These are phyloP conservation scores for Philopotamus ludificatus DNA, from an alignment of 1,140 invertebrate species.

Conservation along the genomic window DNA sequence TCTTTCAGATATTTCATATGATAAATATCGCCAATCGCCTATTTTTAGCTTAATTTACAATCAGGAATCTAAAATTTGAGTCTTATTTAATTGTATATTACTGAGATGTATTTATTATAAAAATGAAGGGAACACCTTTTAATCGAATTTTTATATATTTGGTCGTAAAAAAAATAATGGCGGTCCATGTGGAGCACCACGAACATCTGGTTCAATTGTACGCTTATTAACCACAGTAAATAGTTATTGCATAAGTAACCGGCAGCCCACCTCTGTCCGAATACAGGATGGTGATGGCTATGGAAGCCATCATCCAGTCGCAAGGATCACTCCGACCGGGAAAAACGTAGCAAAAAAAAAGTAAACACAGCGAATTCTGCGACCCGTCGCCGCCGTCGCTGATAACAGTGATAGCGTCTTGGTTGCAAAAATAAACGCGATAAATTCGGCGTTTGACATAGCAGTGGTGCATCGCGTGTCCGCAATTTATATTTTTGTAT, in stretches of 20 bases:
- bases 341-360: conserved; percentile 5
- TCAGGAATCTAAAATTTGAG: too few relatives aligned
- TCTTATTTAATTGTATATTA: too few relatives aligned
- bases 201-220: background rate
- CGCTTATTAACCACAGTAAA: conserved; percentile 16
- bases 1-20: too few relatives aligned
- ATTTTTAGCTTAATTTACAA: too few relatives aligned
- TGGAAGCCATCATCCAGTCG: conserved; percentile 33
- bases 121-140: too few relatives aligned
- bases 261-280: conserved; percentile 16
- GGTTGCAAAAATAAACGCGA: background rate
- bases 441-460: background rate
- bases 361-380: too few relatives aligned
- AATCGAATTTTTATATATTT: too few relatives aligned
- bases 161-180: conserved; percentile 12
- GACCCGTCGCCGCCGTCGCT: too few relatives aligned
- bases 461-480: background rate
- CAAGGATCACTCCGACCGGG: background rate
- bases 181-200: conserved; percentile 2
- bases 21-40: background rate
- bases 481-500: background rate
- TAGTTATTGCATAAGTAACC: conserved; percentile 16
- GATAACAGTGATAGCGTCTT: too few relatives aligned
- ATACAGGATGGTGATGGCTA: conserved; percentile 11
- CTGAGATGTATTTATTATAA: too few relatives aligned